phyloP scores from a whole-genome alignment of 2,113 vertebrate genomes.

The Triplophysa dalaica region DNA sequence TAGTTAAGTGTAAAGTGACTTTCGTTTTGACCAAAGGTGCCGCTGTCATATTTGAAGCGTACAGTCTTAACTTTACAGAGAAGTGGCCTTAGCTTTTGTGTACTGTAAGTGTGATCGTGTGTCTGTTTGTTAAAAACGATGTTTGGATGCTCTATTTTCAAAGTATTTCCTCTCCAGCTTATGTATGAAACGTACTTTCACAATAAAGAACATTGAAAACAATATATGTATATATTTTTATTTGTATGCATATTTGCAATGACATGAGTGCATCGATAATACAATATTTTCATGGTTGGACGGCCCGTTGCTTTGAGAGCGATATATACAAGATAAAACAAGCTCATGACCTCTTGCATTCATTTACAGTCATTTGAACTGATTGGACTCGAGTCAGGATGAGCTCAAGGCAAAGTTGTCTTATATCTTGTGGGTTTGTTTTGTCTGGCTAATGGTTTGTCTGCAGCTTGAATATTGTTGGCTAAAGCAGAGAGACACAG shows the following conservation, averaged over 20 bases:
- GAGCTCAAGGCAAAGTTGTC: neutral
- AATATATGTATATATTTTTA: neutral
- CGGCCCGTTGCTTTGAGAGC: neutral
- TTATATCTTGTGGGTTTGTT: constrained; percentile 17
- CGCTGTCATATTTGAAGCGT: constrained; percentile 55
- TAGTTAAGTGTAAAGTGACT: neutral
- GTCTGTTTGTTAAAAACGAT: neutral
- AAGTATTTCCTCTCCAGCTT: constrained; percentile 12
- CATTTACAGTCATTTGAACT: neutral
- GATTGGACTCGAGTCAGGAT: constrained; percentile 2
- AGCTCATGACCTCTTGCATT: neutral
- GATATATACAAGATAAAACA: neutral
- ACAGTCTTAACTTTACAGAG: constrained; percentile 49
- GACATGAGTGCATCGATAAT: too few species aligned
- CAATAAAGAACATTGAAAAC: constrained; percentile 22
- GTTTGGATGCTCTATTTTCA: constrained; percentile 14
- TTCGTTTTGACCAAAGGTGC: constrained; percentile 2
- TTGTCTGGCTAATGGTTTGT: constrained; percentile 2
- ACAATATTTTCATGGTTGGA: neutral
- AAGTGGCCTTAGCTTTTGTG: constrained; percentile 63
- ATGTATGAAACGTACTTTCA: neutral
- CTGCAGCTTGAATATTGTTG: constrained; percentile 12
- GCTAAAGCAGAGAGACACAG: neutral
- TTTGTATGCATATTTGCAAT: too few species aligned
- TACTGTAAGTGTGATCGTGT: constrained; percentile 17